Base-by-base conservation (phyloP, 2,113 vertebrate genomes). In the Chlamydotis undulata region DNA sequence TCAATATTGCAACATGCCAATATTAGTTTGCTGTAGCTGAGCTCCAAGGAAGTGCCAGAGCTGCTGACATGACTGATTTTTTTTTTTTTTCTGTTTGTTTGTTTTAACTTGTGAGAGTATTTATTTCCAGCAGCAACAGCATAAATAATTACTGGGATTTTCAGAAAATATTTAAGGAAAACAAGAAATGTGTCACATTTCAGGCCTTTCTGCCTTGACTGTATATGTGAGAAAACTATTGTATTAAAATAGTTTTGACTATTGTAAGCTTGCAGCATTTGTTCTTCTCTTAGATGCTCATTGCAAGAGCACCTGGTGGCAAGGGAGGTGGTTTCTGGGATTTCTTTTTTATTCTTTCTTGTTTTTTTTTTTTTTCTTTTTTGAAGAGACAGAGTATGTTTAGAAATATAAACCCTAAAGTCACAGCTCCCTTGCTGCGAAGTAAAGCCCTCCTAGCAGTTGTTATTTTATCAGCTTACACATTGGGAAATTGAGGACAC, bases 381-480 rank as follows among this genome's bases (percentile, higher is more conserved):
- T 76, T 50, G 35, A 39, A 59, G 61, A 52, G 39, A 35, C 15
- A 63, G 12, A 55, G 45, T 64, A 33, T 65, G 22, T 57, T 85
- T 19, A 73, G 84, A 80, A 94, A 83, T 73, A 17, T 5, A 60
- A 90, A 85, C n/a, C 37, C 61, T 53, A 43, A 43, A 47, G 35
- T 53, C 67, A 33, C 53, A 83, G 22, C n/a, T 69, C 41, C 63
- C 50, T 83, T 74, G 61, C 71, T 70, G 77, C 64, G 70, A 45
- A 77, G 41, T 43, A 25, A 70, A 83, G 69, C 67, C 41, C 70
- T 19, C 47, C 61, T 31, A 23, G 37, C 56, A 37, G 49, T 82
- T 90, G 70, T 80, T 93, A 26, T 77, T 95, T 86, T 86, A 84
- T 84, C 93, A 39, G 60, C 19, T 96, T 73, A 25, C 14, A 11